Evolutionary conservation across 1,140 invertebrate species (phyloP), one percentile per base, ranked within the genome.

Genomic region (Scaptodrosophila lebanonensis): DNA sequence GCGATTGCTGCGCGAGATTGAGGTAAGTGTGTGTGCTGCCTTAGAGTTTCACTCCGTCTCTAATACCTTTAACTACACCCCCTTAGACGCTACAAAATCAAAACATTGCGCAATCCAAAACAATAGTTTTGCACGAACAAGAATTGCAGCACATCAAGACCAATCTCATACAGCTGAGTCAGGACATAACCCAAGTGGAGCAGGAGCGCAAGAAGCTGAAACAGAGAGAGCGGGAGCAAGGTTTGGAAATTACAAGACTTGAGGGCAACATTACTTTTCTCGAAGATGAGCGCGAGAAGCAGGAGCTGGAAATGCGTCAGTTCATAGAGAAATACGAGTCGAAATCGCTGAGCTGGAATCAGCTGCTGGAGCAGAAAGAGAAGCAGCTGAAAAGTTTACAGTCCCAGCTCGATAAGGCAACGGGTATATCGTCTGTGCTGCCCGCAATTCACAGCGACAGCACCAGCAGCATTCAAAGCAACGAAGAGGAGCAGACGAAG

Each of bases 41-140:
- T 8, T 33, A 3, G 2, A n/a, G 15, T 9, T 20, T 0, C 11
- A 8, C 33, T 8, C 17, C 9, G 1, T 9, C 15, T 6, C 13
- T 29, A 11, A 4, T 0, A 2, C 5, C 9, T 5, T 36, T 12
- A 2, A 7, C 3, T 11, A 0, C n/a, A 12, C 0, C 11, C 22
- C 0, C 17, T 61, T 50, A 86, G 83, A 59, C 73, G 0, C 60
- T 87, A 8, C 85, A 87, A 60, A 72, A 66, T 17, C 77, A 87
- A 45, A 85, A 83, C 35, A 79, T 86, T 18, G 66, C 43, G 3
- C 82, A 87, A 42, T 71, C 83, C 3, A 85, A 86, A 33, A 82
- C 67, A 0, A 85, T 87, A 15, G 68, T 66, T 1, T 20, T 72
- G 1, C 53, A 77, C n/a, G 83, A 87, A 30, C 65, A 79, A 1